These are phyloP conservation scores for Mycogona germanica DNA, from an alignment of 2,888 invertebrate genomes.

Conservation along the genomic window DNA sequence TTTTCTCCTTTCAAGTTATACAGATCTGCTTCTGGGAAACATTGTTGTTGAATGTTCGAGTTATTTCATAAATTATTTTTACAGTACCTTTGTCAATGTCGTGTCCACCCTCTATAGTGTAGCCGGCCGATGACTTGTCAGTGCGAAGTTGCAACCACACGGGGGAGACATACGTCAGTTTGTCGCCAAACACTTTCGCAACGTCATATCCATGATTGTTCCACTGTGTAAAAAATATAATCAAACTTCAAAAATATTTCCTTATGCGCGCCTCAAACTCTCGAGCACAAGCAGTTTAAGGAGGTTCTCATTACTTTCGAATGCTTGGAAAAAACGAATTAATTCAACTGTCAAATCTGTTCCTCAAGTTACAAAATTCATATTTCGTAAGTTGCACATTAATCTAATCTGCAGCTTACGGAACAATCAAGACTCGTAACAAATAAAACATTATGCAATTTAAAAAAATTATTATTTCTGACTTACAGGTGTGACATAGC, in stretches of 20 bases:
- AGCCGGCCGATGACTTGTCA: constrained; percentile 45
- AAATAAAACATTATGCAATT: background rate
- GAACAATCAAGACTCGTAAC: too few species aligned
- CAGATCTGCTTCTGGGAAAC: constrained; percentile 33
- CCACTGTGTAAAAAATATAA: constrained; percentile 54
- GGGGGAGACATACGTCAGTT: constrained; percentile 82
- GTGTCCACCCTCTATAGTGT: constrained; percentile 36
- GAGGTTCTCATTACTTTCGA: background rate
- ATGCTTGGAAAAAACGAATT: too few species aligned
- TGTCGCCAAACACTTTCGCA: constrained; percentile 70
- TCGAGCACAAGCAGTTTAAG: background rate
- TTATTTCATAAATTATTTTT: background rate
- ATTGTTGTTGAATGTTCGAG: too few species aligned
- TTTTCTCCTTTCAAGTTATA: constrained; percentile 86
- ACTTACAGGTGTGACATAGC: constrained; percentile 81
- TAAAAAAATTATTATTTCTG: background rate
- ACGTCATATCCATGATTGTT: constrained; percentile 87
- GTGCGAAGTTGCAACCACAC: constrained; percentile 84
- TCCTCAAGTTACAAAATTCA: background rate
- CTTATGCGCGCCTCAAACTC: background rate
- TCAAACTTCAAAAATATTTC: background rate
- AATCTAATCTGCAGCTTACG: too few species aligned
- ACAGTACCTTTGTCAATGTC: constrained; percentile 39
- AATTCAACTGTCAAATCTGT: too few species aligned
- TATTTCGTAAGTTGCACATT: too few species aligned